Conservation (phyloP, 1,140 invertebrate genomes). For the Apocrypta bakeri region DNA sequence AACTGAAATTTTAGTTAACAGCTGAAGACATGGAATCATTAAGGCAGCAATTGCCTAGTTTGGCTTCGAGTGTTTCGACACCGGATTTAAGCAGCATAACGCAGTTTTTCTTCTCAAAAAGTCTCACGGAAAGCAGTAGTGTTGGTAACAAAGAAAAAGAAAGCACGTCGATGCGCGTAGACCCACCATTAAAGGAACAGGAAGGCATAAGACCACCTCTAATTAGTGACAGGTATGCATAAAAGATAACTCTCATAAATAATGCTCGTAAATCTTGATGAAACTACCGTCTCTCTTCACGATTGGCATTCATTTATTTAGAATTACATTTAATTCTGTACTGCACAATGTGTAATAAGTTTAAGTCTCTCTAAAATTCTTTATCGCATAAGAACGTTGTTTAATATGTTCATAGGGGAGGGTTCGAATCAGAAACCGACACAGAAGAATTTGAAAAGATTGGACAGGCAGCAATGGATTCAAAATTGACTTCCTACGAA, state of each 20-base stretch:
- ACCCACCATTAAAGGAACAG: conserved; percentile 59
- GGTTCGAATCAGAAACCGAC: conserved; percentile 87
- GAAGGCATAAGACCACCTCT: conserved; percentile 59
- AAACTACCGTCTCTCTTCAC: no score
- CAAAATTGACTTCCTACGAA: conserved; percentile 67
- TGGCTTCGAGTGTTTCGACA: conserved; percentile 75
- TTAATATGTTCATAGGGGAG: conserved; percentile 72
- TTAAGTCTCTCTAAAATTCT: no score
- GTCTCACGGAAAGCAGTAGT: conserved; percentile 64
- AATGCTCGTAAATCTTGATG: neutral
- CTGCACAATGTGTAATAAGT: no score
- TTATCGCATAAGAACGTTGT: conserved; percentile 40
- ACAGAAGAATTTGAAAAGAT: conserved; percentile 90
- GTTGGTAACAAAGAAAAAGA: conserved; percentile 68
- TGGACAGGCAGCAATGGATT: conserved; percentile 77
- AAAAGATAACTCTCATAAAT: neutral
- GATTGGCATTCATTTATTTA: neutral
- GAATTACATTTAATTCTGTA: no score
- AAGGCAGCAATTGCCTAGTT: conserved; percentile 78
- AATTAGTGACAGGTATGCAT: conserved; percentile 65
- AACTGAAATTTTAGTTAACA: conserved; percentile 68
- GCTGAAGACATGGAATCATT: conserved; percentile 82
- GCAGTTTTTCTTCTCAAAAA: conserved; percentile 81
- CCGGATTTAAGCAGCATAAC: conserved; percentile 81
- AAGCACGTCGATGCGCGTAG: conserved; percentile 62